A percentile compares a stretch with the other conserved stretches of the same genome.
phyloP scores from a whole-genome alignment of 2,888 invertebrate genomes.

The Trichogramma dendrolimi region DNA sequence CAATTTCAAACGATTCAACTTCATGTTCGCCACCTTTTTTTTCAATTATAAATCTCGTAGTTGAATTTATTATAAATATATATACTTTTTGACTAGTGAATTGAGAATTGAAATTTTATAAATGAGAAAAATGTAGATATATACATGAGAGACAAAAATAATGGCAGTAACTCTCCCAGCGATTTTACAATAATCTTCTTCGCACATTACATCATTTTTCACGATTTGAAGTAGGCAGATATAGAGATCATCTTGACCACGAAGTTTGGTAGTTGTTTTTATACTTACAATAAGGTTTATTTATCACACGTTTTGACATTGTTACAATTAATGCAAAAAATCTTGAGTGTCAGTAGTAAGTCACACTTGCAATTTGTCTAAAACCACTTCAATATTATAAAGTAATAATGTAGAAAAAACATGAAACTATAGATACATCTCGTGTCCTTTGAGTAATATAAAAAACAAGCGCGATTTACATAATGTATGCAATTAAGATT shows the following conservation, averaged over 20 bases:
- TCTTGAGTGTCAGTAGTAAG: conserved; percentile 15
- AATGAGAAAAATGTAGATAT: no score
- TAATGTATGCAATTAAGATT: conserved; percentile 23
- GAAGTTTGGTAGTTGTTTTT: no score
- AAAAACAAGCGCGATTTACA: conserved; percentile 23
- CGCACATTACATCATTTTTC: not conserved
- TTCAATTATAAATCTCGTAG: no score
- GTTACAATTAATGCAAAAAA: not conserved
- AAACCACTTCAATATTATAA: conserved; percentile 24
- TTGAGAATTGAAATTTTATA: no score
- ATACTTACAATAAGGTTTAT: not conserved
- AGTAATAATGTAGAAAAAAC: not conserved
- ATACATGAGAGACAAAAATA: conserved; percentile 17
- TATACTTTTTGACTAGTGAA: no score
- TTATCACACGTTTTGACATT: not conserved
- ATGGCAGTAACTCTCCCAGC: conserved; percentile 20
- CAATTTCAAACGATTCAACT: no score
- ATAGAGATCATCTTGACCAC: no score
- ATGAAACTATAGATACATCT: conserved; percentile 17
- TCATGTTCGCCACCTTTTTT: no score
- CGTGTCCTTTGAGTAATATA: conserved; percentile 25
- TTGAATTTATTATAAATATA: no score
- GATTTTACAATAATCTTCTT: not conserved
- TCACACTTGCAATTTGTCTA: conserved; percentile 30
- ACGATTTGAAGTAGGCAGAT: conserved; percentile 9